A percentile compares a stretch with the other conserved stretches of the same genome.
These are phyloP conservation scores for Orientallactaga sibirica DNA, from an alignment of 2,797 vertebrate genomes.

Conservation along the genomic window DNA sequence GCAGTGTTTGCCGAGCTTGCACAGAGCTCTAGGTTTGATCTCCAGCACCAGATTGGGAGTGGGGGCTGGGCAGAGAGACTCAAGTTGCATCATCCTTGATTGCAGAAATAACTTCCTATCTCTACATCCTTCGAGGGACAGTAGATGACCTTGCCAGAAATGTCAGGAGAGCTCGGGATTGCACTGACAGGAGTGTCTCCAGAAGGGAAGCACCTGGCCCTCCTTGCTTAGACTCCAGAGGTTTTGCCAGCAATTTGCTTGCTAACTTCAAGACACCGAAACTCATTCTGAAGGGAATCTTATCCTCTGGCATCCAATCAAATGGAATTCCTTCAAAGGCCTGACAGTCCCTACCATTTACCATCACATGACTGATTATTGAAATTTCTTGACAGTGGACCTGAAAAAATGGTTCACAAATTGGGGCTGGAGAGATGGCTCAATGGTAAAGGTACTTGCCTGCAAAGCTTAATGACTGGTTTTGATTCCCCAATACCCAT, in stretches of 20 bases:
- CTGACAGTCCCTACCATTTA: background rate
- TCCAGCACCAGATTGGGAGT: background rate
- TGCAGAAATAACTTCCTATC: background rate
- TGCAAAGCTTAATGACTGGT: too few species aligned
- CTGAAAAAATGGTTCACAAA: background rate
- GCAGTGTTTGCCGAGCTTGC: too few species aligned
- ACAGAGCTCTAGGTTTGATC: background rate
- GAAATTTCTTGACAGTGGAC: background rate
- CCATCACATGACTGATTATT: background rate
- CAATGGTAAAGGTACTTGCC: too few species aligned
- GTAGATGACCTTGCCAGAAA: background rate
- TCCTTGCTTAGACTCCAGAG: background rate
- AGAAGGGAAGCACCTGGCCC: background rate
- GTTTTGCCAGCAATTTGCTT: background rate
- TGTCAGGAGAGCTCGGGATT: background rate
- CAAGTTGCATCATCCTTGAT: background rate
- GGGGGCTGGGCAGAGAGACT: background rate
- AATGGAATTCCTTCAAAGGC: background rate
- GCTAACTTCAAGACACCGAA: background rate
- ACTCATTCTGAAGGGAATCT: background rate
- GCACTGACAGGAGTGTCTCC: accelerated
- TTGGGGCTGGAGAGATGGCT: too few species aligned
- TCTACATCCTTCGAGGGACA: background rate
- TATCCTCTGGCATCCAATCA: background rate
- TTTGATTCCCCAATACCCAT: too few species aligned